Evolutionary conservation across 2,888 invertebrate species (phyloP).

Genomic region (Tinea pellionella): DNA sequence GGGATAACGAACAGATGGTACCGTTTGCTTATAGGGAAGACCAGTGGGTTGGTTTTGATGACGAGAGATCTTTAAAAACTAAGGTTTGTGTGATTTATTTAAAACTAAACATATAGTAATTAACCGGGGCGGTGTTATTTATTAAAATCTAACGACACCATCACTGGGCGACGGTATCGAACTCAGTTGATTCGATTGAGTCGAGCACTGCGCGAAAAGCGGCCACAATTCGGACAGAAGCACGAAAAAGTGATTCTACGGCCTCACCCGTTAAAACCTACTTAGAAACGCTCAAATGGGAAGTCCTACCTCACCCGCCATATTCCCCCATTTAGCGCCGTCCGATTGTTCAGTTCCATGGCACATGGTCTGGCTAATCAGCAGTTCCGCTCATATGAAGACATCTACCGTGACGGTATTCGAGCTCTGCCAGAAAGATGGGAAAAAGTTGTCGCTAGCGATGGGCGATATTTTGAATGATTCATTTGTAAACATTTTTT

Average conservation of each 20-base stretch:
- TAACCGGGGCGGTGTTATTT: neutral
- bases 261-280: neutral
- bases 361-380: too few relatives aligned
- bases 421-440: neutral
- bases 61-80: conserved; percentile 89
- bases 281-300: neutral
- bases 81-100: conserved; percentile 73
- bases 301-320: neutral
- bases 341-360: too few relatives aligned
- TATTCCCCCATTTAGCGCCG: too few relatives aligned
- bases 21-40: conserved; percentile 92
- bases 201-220: neutral
- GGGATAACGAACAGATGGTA: conserved; percentile 96
- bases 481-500: conserved; percentile 16
- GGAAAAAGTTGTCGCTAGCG: neutral
- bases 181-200: neutral
- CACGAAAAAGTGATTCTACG: neutral
- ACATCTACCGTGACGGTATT: too few relatives aligned
- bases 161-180: neutral
- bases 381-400: too few relatives aligned
- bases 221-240: neutral
- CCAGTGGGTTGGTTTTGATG: conserved; percentile 96
- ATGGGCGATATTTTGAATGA: neutral
- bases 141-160: neutral
- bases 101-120: too few relatives aligned